Evolutionary conservation across 1,140 invertebrate species (phyloP).

Genomic region (Paralvinella palmiformis): DNA sequence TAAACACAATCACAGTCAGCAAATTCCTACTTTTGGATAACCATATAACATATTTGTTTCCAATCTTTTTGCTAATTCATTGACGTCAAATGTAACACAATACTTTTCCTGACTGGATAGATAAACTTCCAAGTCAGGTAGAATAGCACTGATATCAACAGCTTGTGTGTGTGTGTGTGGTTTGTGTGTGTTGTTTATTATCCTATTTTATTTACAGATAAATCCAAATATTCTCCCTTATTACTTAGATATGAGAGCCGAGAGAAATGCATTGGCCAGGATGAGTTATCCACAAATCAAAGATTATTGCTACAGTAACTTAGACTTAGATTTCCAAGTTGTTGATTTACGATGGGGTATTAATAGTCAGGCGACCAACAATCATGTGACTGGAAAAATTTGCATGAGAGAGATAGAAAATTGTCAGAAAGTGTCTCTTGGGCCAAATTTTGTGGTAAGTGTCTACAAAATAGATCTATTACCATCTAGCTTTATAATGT

Average conservation of each 20-base stretch:
- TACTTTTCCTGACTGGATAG: not conserved
- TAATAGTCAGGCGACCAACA: conserved; percentile 89
- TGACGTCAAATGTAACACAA: not conserved
- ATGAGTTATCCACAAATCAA: not conserved
- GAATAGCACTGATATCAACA: not conserved
- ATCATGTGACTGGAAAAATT: conserved; percentile 97
- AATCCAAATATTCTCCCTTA: conserved; percentile 34
- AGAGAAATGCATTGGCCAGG: not conserved
- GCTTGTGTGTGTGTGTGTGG: not conserved
- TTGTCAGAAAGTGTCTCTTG: conserved; percentile 93
- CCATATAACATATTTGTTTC: not conserved
- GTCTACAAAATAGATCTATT: too few relatives aligned
- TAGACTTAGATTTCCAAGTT: not conserved
- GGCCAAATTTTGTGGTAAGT: conserved; percentile 95
- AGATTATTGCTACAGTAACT: not conserved
- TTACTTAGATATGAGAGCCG: conserved; percentile 33
- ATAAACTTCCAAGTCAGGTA: not conserved
- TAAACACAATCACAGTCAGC: too few relatives aligned
- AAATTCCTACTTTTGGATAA: not conserved
- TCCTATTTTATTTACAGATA: conserved; percentile 27
- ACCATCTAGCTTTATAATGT: too few relatives aligned
- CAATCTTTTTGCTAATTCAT: not conserved
- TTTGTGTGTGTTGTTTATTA: not conserved
- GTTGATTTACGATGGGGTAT: conserved; percentile 81
- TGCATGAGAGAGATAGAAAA: conserved; percentile 98